Evolutionary conservation across 2,888 invertebrate genomes (phyloP).

Genomic region (Aquatica leii): DNA sequence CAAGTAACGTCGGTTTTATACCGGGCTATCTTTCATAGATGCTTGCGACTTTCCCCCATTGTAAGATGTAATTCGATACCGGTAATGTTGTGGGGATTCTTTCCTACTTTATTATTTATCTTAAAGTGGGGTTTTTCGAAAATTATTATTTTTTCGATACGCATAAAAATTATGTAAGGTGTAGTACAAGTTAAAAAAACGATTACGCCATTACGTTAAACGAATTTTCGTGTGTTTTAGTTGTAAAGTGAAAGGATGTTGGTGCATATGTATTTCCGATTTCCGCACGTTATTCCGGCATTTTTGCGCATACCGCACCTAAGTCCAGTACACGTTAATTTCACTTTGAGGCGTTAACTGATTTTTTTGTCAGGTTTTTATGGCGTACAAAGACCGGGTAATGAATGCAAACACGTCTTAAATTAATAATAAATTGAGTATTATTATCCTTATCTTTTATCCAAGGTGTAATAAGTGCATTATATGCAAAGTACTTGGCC

Average conservation of each 20-base stretch:
- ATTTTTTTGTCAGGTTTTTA: no score
- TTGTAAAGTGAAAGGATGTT: slow-evolving; percentile 5
- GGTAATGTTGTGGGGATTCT: not conserved
- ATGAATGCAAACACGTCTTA: no score
- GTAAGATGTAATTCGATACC: slow-evolving; percentile 13
- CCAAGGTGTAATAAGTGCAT: slow-evolving; percentile 6
- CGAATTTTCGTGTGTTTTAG: not conserved
- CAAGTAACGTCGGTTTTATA: slow-evolving; percentile 54
- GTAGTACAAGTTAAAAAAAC: not conserved
- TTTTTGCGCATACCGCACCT: slow-evolving; percentile 1
- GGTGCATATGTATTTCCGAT: slow-evolving; percentile 7
- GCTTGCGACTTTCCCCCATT: slow-evolving; percentile 52
- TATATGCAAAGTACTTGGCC: slow-evolving; percentile 5
- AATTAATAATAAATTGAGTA: no score
- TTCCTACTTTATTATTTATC: not conserved
- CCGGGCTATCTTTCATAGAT: slow-evolving; percentile 51
- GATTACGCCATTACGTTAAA: not conserved
- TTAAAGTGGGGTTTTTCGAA: not conserved
- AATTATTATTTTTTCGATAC: not conserved
- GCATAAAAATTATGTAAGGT: not conserved
- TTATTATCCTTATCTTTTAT: not conserved
- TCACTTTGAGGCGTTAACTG: no score
- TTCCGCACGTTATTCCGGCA: slow-evolving; percentile 21
- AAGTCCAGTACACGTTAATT: not conserved
- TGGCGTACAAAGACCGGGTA: no score